Conservation (phyloP, 2,888 invertebrate species). For the Monopis laevigella region DNA sequence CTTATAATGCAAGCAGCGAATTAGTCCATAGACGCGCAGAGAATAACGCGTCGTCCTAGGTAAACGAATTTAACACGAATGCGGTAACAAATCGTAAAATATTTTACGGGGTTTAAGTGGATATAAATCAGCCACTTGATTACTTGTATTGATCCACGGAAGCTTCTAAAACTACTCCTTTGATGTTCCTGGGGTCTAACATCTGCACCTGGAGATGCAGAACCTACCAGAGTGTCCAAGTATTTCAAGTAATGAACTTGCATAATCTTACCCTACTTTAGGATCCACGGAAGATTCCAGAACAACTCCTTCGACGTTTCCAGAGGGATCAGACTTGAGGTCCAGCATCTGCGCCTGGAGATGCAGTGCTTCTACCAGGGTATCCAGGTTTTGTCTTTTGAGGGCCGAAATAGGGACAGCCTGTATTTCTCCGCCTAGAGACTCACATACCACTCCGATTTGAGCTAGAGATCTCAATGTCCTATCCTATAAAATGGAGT, state of each 20-base stretch:
- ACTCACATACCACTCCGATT: constrained; percentile 85
- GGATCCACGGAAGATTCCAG: constrained; percentile 83
- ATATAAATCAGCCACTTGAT: no score
- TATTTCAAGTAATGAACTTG: background rate
- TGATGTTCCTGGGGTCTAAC: no score
- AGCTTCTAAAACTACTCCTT: no score
- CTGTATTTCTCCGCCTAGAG: constrained; percentile 91
- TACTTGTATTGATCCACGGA: background rate
- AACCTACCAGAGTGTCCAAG: background rate
- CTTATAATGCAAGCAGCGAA: no score
- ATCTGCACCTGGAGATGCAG: no score
- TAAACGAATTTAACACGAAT: no score
- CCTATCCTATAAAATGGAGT: constrained; percentile 72
- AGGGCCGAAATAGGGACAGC: constrained; percentile 92
- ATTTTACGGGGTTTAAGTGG: no score
- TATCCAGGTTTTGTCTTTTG: constrained; percentile 79
- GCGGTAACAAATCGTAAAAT: no score
- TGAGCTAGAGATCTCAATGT: constrained; percentile 79
- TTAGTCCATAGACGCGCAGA: no score
- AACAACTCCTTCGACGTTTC: constrained; percentile 88
- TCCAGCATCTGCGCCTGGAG: constrained; percentile 88
- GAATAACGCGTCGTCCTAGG: no score
- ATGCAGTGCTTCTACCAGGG: constrained; percentile 83
- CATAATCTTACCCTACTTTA: constrained; percentile 66
- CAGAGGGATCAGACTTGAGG: constrained; percentile 83